Evolutionary conservation across 2,888 invertebrate species (phyloP).

Genomic region (Protodeltote pygarga): DNA sequence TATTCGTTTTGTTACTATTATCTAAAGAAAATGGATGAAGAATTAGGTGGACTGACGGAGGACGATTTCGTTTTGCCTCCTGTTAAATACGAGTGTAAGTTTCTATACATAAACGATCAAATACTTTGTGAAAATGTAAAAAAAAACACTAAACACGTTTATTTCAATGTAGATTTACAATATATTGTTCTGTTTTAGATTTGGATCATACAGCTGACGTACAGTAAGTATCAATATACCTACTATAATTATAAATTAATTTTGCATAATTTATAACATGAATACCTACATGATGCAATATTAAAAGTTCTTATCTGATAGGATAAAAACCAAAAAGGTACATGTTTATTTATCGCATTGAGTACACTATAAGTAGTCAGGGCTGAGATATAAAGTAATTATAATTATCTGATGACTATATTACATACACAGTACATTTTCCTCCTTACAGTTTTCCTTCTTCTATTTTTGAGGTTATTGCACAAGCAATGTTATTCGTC

Average conservation of each 20-base stretch:
- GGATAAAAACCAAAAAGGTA: background rate
- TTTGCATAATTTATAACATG: no score
- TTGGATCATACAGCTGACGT: constrained; percentile 99
- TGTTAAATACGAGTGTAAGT: constrained; percentile 94
- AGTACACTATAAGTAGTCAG: no score
- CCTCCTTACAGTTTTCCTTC: background rate
- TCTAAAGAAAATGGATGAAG: constrained; percentile 73
- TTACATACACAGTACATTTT: background rate
- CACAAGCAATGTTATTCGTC: background rate
- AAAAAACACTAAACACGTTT: background rate
- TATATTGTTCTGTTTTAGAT: constrained; percentile 87
- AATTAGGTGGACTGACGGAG: constrained; percentile 82
- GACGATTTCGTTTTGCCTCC: constrained; percentile 89
- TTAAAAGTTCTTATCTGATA: background rate
- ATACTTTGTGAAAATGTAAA: background rate
- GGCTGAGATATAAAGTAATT: no score
- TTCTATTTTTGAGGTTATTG: background rate
- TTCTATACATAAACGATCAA: background rate
- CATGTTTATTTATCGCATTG: no score
- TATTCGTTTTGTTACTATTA: no score
- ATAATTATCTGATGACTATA: no score
- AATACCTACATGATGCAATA: constrained; percentile 25
- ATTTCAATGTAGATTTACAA: background rate
- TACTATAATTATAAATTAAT: background rate
- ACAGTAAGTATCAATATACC: constrained; percentile 91